phyloP scores from a whole-genome alignment of 2,113 vertebrate species.

The Geothlypis trichas region DNA sequence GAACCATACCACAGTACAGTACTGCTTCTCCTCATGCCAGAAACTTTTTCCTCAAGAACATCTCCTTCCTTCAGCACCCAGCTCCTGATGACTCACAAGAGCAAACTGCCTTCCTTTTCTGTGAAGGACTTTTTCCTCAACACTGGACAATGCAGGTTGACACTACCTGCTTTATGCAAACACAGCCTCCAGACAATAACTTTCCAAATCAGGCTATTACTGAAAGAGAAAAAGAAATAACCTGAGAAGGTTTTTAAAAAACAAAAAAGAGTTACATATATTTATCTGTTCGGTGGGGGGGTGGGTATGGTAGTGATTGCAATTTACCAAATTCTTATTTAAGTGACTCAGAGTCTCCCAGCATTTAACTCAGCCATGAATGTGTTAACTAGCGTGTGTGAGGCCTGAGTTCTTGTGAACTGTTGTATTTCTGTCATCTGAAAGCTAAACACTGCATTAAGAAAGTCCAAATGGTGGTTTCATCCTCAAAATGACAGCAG shows the following conservation, averaged over 20 bases:
- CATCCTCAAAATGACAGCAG: slow-evolving; percentile 15
- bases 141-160: background rate
- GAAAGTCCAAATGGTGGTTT: slow-evolving; percentile 31
- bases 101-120: background rate
- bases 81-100: background rate
- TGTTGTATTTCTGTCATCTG: slow-evolving; percentile 24
- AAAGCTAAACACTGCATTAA: slow-evolving; percentile 36
- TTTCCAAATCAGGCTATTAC: background rate
- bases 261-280: background rate
- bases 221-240: background rate
- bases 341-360: background rate
- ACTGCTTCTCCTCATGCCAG: background rate
- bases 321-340: background rate
- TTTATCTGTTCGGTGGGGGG: background rate
- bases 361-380: background rate
- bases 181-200: background rate
- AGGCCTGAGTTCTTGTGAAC: background rate
- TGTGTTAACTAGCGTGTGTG: background rate
- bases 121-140: background rate
- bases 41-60: background rate
- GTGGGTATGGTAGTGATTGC: background rate
- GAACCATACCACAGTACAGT: background rate
- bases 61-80: background rate
- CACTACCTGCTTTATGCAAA: background rate
- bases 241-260: background rate